These are phyloP conservation scores for Coendou prehensilis DNA, from an alignment of 2,797 vertebrate genomes.

Conservation along the genomic window DNA sequence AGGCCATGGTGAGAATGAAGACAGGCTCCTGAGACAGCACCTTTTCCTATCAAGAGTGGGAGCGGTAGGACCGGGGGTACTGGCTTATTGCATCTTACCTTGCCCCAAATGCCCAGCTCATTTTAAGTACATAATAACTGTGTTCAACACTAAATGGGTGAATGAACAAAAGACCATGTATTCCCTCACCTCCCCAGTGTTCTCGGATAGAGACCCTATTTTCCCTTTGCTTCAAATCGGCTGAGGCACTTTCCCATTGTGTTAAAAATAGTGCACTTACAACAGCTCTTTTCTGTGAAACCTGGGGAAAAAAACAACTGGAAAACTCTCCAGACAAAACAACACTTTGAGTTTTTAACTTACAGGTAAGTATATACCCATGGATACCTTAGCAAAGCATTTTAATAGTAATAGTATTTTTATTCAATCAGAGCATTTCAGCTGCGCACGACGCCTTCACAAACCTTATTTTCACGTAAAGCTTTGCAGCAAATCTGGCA, in stretches of 20 bases:
- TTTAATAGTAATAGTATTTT: neutral
- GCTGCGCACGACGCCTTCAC: neutral
- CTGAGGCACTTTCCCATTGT: neutral
- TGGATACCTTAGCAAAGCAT: neutral
- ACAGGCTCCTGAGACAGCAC: neutral
- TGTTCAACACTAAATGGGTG: neutral
- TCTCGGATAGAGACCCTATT: neutral
- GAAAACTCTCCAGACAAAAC: neutral
- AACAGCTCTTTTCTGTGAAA: neutral
- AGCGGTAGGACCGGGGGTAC: accelerated
- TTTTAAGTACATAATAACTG: neutral
- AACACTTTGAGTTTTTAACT: neutral
- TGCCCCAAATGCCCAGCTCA: neutral
- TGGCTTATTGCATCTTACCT: neutral
- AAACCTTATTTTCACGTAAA: neutral
- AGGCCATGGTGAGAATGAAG: neutral
- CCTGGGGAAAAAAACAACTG: neutral
- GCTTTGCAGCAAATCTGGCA: neutral
- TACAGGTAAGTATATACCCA: neutral
- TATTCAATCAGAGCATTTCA: constrained; percentile 30
- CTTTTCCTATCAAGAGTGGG: neutral
- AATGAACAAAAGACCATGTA: neutral
- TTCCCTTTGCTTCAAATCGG: neutral
- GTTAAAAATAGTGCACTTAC: neutral
- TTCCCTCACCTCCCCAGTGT: neutral